Evolutionary conservation across 2,797 vertebrate genomes (phyloP).

Genomic region (Chelon auratus): DNA sequence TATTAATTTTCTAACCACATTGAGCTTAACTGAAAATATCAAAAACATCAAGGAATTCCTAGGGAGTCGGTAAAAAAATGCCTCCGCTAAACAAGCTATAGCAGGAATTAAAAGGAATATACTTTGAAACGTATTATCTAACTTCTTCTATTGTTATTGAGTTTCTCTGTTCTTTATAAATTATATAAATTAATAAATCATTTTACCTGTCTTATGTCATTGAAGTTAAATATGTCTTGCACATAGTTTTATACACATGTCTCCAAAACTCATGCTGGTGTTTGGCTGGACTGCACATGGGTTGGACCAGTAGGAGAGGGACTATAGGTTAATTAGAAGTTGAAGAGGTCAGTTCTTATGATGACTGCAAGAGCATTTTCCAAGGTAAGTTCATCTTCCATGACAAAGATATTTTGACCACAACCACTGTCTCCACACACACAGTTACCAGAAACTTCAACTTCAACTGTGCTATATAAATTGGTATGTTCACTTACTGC

Average conservation of each 20-base stretch:
- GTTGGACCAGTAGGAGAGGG: background rate
- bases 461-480: background rate
- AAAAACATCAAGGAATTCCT: background rate
- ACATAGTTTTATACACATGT: background rate
- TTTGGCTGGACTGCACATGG: background rate
- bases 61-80: background rate
- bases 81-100: background rate
- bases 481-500: background rate
- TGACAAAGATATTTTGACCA: background rate
- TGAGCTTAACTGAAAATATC: background rate
- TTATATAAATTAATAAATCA: too few species aligned
- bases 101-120: background rate
- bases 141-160: background rate
- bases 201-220: too few species aligned
- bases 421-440: background rate
- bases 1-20: background rate
- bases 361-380: background rate
- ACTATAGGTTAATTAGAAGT: background rate
- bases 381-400: background rate
- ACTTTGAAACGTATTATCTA: constrained; percentile 1
- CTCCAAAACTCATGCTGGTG: too few species aligned
- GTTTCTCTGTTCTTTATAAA: background rate
- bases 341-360: background rate
- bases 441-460: background rate
- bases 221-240: background rate